Evolutionary conservation across 2,797 vertebrate species (phyloP).

Genomic region (Myotis daubentonii): DNA sequence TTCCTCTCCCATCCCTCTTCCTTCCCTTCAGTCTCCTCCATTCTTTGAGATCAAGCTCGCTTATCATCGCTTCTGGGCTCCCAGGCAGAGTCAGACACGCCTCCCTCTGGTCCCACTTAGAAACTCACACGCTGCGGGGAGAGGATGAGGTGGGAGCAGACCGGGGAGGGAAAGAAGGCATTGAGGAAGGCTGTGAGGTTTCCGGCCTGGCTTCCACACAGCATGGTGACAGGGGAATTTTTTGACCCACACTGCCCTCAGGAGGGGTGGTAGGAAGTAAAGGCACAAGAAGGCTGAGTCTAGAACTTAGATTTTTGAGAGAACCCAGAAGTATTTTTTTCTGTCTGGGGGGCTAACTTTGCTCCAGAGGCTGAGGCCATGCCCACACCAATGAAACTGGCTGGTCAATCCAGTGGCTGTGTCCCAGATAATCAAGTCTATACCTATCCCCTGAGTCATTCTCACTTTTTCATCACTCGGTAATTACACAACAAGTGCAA

Average conservation of each 20-base stretch:
- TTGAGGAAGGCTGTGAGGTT: no score
- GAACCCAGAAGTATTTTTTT: not conserved
- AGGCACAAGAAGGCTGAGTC: not conserved
- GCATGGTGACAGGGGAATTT: no score
- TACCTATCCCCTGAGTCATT: not conserved
- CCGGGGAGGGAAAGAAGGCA: not conserved
- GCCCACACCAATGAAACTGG: not conserved
- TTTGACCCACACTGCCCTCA: no score
- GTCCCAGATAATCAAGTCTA: not conserved
- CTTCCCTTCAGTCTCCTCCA: not conserved
- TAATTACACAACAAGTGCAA: not conserved
- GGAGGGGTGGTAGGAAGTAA: no score
- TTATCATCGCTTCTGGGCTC: not conserved
- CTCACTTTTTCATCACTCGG: not conserved
- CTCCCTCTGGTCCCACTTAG: not conserved
- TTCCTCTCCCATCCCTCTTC: not conserved
- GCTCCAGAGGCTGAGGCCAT: not conserved
- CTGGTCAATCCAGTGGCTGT: not conserved
- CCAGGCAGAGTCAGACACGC: not conserved
- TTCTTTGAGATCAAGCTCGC: not conserved
- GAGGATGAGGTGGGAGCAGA: no score
- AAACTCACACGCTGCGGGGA: not conserved
- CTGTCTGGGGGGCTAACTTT: not conserved
- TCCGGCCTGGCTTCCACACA: no score
- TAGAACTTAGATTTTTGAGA: not conserved